A percentile compares a stretch with the other conserved stretches of the same genome.
Evolutionary conservation across 2,888 invertebrate species (phyloP).

Genomic region (Carpatolechia fugitivella): DNA sequence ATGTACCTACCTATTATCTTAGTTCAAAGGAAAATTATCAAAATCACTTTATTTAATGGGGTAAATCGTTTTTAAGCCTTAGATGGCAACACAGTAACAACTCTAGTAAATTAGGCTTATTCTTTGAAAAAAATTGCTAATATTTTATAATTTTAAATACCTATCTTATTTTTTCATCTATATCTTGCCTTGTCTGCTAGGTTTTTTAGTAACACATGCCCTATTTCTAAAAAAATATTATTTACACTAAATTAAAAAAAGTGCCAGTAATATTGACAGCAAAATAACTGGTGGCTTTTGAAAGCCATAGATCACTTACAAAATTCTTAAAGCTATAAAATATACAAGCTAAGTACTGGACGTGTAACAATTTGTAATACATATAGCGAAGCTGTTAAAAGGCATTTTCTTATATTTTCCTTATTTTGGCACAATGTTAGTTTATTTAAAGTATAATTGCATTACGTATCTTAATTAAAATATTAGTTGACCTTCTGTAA

Average conservation of each 20-base stretch:
- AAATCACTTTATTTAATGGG: too few species aligned
- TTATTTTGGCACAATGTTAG: conserved; percentile 60
- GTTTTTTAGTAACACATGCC: conserved; percentile 37
- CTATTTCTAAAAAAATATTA: conserved; percentile 25
- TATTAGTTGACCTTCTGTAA: conserved; percentile 17
- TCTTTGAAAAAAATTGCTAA: too few species aligned
- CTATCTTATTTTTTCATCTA: too few species aligned
- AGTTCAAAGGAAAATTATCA: too few species aligned
- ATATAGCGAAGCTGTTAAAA: conserved; percentile 26
- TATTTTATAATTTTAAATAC: too few species aligned
- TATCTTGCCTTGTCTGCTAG: conserved; percentile 69
- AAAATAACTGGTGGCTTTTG: background rate
- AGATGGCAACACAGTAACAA: conserved; percentile 47
- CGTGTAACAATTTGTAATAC: background rate
- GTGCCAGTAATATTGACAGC: background rate
- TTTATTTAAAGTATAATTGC: conserved; percentile 23
- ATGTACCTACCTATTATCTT: background rate
- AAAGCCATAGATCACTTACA: background rate
- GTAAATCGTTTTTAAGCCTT: too few species aligned
- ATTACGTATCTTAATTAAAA: conserved; percentile 11
- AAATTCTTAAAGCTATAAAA: conserved; percentile 3
- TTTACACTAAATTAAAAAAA: conserved; percentile 20
- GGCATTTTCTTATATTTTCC: conserved; percentile 29
- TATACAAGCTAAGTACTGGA: conserved; percentile 10
- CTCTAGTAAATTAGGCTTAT: too few species aligned